These are phyloP conservation scores for Tiphia femorata DNA, from an alignment of 2,888 invertebrate species.

Conservation along the genomic window DNA sequence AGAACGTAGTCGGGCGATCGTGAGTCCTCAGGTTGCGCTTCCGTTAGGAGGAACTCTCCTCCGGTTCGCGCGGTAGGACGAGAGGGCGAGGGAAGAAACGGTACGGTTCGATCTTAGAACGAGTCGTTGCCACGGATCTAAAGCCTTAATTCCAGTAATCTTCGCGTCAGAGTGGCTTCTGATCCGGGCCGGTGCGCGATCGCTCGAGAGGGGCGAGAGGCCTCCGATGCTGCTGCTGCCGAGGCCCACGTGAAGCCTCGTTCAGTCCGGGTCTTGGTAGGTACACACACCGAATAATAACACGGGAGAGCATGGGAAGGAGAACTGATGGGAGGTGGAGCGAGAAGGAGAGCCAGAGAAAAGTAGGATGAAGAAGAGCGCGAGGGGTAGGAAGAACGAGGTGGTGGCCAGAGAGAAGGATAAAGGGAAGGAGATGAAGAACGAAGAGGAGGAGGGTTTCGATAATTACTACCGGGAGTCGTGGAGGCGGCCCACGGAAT, in stretches of 20 bases:
- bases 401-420: constrained; percentile 10
- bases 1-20: too few species aligned
- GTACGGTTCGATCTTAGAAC: constrained; percentile 21
- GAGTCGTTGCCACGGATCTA: constrained; percentile 34
- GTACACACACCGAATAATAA: constrained; percentile 62
- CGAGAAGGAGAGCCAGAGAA: constrained; percentile 21
- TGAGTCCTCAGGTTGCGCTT: too few species aligned
- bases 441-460: constrained; percentile 47
- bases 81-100: not conserved
- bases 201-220: constrained; percentile 2
- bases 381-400: constrained; percentile 15
- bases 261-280: constrained; percentile 29
- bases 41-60: too few species aligned
- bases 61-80: too few species aligned
- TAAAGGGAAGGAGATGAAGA: constrained; percentile 16
- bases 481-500: constrained; percentile 62
- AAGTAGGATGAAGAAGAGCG: constrained; percentile 16
- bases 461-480: constrained; percentile 69
- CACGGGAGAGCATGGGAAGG: constrained; percentile 52
- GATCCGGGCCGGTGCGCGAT: constrained; percentile 39
- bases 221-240: constrained; percentile 16
- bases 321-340: constrained; percentile 52
- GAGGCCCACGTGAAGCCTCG: constrained; percentile 21
- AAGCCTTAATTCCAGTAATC: constrained; percentile 66
- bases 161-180: constrained; percentile 63